Conservation (phyloP, 2,888 invertebrate species). For the Deilephila elpenor region DNA sequence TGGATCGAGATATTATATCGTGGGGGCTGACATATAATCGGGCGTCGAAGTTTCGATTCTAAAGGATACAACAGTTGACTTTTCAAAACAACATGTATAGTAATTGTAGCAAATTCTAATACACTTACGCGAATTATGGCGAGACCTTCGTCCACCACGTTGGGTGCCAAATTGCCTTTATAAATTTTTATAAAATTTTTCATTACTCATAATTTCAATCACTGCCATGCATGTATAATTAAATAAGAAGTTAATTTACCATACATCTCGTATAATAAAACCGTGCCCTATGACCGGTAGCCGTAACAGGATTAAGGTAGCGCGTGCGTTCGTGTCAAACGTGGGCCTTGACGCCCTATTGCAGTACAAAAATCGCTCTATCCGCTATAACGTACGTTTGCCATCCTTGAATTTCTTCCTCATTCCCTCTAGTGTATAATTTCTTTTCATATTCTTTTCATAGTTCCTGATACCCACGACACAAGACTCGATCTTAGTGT, state of each 20-base stretch:
- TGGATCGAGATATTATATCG: too few relatives aligned
- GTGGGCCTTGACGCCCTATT: constrained; percentile 46
- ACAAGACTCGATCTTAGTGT: too few relatives aligned
- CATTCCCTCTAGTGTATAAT: too few relatives aligned
- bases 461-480: too few relatives aligned
- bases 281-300: constrained; percentile 42
- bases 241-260: background rate
- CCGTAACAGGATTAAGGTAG: constrained; percentile 59
- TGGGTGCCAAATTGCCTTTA: too few relatives aligned
- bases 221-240: background rate
- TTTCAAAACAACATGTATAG: background rate
- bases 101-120: background rate
- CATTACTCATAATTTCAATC: too few relatives aligned
- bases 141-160: too few relatives aligned
- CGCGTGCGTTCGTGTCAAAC: constrained; percentile 44
- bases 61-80: background rate
- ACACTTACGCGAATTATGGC: background rate
- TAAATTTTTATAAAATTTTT: too few relatives aligned
- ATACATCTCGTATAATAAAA: constrained; percentile 18
- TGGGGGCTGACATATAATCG: background rate
- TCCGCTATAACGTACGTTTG: background rate
- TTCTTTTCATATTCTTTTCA: too few relatives aligned
- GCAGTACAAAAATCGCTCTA: constrained; percentile 1
- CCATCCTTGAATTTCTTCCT: too few relatives aligned
- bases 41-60: background rate